Conservation (phyloP, 2,797 vertebrate species). For the Cryptoblepharus egeriae region DNA sequence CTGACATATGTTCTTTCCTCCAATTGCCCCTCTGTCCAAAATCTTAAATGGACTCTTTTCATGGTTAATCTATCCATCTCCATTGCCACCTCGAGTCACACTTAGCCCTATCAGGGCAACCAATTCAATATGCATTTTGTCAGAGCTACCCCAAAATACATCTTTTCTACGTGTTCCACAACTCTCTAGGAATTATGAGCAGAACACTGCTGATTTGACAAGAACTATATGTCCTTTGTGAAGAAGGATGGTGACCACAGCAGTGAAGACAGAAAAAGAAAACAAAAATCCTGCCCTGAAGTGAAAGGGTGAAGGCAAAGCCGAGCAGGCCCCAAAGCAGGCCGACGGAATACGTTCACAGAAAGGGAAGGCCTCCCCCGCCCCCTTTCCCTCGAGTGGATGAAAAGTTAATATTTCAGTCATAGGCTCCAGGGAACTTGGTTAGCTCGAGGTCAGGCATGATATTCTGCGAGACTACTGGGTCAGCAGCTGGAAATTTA, state of each 20-base stretch:
- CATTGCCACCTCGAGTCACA: neutral
- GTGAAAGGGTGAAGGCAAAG: constrained; percentile 8
- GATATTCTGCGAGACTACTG: constrained; percentile 31
- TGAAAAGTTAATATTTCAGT: constrained; percentile 39
- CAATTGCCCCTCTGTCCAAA: neutral
- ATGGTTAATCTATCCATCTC: constrained; percentile 15
- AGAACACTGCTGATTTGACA: constrained; percentile 29
- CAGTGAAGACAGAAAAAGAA: constrained; percentile 39
- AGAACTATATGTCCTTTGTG: constrained; percentile 40
- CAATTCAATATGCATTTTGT: constrained; percentile 25
- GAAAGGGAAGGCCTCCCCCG: neutral
- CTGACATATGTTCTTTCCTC: neutral
- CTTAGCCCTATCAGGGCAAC: constrained; percentile 16
- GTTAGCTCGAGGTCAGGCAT: constrained; percentile 32
- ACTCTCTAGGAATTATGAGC: constrained; percentile 27
- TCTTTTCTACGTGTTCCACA: constrained; percentile 2
- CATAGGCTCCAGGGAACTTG: constrained; percentile 25
- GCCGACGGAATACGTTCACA: constrained; percentile 9
- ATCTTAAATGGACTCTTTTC: neutral
- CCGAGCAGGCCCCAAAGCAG: constrained; percentile 9
- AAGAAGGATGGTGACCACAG: constrained; percentile 27
- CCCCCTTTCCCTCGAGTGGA: neutral
- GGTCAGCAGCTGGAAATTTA: constrained; percentile 39
- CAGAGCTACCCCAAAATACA: constrained; percentile 13
- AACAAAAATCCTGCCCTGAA: constrained; percentile 15